Evolutionary conservation across 2,113 vertebrate genomes (phyloP).

Genomic region (Festucalex cinctus): DNA sequence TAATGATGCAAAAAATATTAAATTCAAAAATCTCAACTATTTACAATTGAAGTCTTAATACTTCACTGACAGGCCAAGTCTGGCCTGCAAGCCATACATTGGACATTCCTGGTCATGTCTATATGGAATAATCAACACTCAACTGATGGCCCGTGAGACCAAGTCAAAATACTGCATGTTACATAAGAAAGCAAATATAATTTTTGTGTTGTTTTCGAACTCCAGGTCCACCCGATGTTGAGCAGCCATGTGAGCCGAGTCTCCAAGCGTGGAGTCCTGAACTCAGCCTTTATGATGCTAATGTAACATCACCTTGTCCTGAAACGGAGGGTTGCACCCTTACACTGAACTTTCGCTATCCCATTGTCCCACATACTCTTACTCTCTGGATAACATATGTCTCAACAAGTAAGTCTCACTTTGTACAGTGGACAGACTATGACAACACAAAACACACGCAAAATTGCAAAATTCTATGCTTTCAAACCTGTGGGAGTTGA

Average conservation of each 20-base stretch:
- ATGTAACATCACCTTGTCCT: slow-evolving; percentile 88
- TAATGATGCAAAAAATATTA: no score
- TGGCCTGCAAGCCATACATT: no score
- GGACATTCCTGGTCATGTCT: no score
- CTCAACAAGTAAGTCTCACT: slow-evolving; percentile 65
- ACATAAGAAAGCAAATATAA: background rate
- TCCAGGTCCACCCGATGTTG: slow-evolving; percentile 90
- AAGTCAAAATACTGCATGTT: background rate
- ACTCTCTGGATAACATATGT: slow-evolving; percentile 92
- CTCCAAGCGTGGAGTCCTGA: slow-evolving; percentile 96
- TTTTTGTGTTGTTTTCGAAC: slow-evolving; percentile 27
- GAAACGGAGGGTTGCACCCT: slow-evolving; percentile 84
- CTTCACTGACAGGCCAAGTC: no score
- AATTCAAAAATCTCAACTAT: no score
- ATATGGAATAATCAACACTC: background rate
- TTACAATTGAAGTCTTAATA: no score
- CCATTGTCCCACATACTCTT: slow-evolving; percentile 78
- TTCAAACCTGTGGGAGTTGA: background rate
- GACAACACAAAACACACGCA: background rate
- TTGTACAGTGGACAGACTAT: background rate
- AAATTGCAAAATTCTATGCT: background rate
- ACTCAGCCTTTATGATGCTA: slow-evolving; percentile 87
- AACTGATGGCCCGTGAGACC: background rate
- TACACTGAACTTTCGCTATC: slow-evolving; percentile 82
- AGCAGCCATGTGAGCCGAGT: slow-evolving; percentile 90